Conservation (phyloP, 2,888 invertebrate genomes). For the Volucella bombylans region DNA sequence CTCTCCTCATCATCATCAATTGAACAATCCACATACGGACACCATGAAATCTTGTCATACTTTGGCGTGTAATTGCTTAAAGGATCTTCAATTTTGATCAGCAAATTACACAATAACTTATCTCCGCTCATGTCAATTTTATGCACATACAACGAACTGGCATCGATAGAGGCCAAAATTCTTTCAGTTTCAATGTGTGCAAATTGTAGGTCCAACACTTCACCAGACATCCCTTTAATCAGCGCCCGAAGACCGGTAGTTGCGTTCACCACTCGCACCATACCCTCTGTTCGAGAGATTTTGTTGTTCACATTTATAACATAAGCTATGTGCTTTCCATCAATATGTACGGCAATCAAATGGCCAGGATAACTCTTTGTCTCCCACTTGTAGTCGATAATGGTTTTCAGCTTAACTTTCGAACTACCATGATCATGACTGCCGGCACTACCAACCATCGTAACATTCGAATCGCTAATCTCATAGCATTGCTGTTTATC, state of each 20-base stretch:
- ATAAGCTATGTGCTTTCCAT: conserved; percentile 94
- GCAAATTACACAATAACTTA: conserved; percentile 84
- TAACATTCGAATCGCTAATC: conserved; percentile 84
- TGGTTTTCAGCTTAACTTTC: conserved; percentile 93
- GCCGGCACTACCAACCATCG: conserved; percentile 88
- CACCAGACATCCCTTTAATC: conserved; percentile 93
- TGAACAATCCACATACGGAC: conserved; percentile 86
- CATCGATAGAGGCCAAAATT: conserved; percentile 93
- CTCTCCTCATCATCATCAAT: conserved; percentile 86
- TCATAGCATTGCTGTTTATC: conserved; percentile 80
- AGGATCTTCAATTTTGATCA: conserved; percentile 82
- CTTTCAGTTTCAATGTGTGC: conserved; percentile 91
- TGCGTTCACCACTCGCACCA: conserved; percentile 91
- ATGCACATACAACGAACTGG: conserved; percentile 92
- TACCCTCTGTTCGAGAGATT: conserved; percentile 84
- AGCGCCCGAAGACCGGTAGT: conserved; percentile 88
- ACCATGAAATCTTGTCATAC: conserved; percentile 93
- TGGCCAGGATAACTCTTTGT: conserved; percentile 93
- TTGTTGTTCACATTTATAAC: conserved; percentile 88
- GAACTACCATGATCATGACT: conserved; percentile 92
- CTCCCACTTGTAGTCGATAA: conserved; percentile 97
- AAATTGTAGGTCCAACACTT: conserved; percentile 95
- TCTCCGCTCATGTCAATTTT: conserved; percentile 87
- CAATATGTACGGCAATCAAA: conserved; percentile 93
- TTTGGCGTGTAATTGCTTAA: conserved; percentile 82